These are phyloP conservation scores for Dipodomys spectabilis DNA, from an alignment of 2,113 vertebrate genomes.

Conservation along the genomic window DNA sequence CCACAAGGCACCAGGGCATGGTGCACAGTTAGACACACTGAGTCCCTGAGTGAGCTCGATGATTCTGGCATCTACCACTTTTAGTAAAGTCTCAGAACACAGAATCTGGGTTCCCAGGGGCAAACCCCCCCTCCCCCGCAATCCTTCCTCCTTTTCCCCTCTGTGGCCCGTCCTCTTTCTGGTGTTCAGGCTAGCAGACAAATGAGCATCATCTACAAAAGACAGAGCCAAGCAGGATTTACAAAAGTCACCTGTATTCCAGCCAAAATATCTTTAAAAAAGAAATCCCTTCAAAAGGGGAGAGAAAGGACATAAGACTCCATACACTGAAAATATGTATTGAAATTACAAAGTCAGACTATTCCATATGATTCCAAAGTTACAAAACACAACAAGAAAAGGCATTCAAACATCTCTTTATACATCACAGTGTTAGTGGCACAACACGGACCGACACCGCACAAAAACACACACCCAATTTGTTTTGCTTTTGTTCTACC, in stretches of 20 bases:
- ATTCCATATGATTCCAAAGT: conserved; percentile 82
- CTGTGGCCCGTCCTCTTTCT: fast-evolving
- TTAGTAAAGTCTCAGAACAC: background rate
- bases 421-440: conserved; percentile 96
- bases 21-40: fast-evolving
- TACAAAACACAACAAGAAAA: conserved; percentile 88
- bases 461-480: conserved; percentile 80
- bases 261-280: conserved; percentile 77
- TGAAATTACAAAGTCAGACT: conserved; percentile 87
- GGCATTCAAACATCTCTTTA: conserved; percentile 86
- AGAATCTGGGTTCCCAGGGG: background rate
- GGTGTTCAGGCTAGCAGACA: background rate
- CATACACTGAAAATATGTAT: conserved; percentile 88
- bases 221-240: conserved; percentile 18
- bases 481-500: conserved; percentile 78
- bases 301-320: conserved; percentile 75
- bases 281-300: conserved; percentile 56
- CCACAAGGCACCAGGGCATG: too few species aligned
- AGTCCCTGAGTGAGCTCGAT: background rate
- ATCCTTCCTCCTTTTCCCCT: background rate
- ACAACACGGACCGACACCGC: conserved; percentile 87
- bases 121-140: fast-evolving
- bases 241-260: conserved; percentile 76
- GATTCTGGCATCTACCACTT: background rate
- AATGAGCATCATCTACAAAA: background rate